Evolutionary conservation across 1,140 invertebrate species (phyloP).

Genomic region (Conus betulinus): DNA sequence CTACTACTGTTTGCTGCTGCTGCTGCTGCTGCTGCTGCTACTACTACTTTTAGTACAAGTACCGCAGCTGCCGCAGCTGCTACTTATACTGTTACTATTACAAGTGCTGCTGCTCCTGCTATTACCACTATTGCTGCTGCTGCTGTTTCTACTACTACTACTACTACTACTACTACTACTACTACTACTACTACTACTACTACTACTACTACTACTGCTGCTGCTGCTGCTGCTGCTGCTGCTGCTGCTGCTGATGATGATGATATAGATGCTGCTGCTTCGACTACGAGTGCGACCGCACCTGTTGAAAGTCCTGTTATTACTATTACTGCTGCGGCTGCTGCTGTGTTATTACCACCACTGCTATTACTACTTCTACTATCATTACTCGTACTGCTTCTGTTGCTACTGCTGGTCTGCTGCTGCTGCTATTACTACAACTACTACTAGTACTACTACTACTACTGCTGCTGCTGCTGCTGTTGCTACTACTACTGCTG

Average conservation of each 20-base stretch:
- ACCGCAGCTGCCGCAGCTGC: constrained; percentile 19
- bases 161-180: constrained; percentile 16
- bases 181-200: constrained; percentile 27
- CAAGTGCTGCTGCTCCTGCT: constrained; percentile 16
- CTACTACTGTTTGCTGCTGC: constrained; percentile 10
- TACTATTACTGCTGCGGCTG: no score
- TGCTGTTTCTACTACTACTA: neutral
- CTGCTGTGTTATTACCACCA: no score
- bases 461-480: no score
- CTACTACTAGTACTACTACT: no score
- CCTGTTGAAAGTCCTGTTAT: no score
- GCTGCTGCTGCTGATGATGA: no score
- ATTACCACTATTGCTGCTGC: constrained; percentile 15
- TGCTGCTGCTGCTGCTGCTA: constrained; percentile 29
- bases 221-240: neutral
- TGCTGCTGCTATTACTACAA: no score
- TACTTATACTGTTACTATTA: neutral
- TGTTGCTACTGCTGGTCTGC: no score
- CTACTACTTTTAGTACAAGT: constrained; percentile 27
- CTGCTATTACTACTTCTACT: no score
- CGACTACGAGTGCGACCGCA: neutral
- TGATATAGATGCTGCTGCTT: no score
- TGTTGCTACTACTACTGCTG: no score
- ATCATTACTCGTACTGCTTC: no score
- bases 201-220: constrained; percentile 16